Base-by-base conservation (phyloP, 1,140 invertebrate genomes). In the Sitophilus oryzae region DNA sequence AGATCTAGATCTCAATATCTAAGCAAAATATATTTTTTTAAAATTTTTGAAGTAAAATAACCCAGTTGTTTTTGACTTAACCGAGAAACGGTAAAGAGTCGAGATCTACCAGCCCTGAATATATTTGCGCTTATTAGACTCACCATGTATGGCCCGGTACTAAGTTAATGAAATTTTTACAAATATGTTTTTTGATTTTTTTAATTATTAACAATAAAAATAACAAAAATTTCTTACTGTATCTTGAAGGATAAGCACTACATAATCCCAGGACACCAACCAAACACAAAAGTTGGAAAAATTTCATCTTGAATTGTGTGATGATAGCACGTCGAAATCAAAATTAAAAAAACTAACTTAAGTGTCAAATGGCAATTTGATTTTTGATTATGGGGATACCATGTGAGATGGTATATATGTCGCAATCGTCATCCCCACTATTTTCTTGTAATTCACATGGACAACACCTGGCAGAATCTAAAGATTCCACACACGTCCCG, bases 381-480 rank as follows among this genome's bases (percentile, higher is more conserved):
- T n/a, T 10, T 45, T 45, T 45, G 36, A 46, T 37, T 34, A 16
- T 22, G 46, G 35, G 51, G 51, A 40, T 21, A 15, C 35, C 18
- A 35, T 16, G 30, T 19, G 21, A n/a, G 40, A 34, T 3, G 38
- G 38, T 53, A 37, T 53, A 53, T 53, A 53, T 53, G 43, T 53
- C 51, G 41, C 50, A 52, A 52, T 52, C 40, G 4, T 36, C 16
- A 21, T 44, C 20, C 9, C 40, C 37, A 37, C 50, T 38, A 41
- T 38, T 19, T n/a, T 1, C 40, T 49, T 38, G 38, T 41, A 21
- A 50, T 50, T 50, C 47, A 50, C 20, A 21, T 11, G 25, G 5
- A 30, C 11, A 11, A 30, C 47, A 50, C 47, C 47, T 50, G 47
- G 35, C 30, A 4, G n/a, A 52, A 42, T 23, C 35, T 53, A 40